Evolutionary conservation across 2,113 vertebrate species (phyloP).

Genomic region (Lichenostomus cassidix): DNA sequence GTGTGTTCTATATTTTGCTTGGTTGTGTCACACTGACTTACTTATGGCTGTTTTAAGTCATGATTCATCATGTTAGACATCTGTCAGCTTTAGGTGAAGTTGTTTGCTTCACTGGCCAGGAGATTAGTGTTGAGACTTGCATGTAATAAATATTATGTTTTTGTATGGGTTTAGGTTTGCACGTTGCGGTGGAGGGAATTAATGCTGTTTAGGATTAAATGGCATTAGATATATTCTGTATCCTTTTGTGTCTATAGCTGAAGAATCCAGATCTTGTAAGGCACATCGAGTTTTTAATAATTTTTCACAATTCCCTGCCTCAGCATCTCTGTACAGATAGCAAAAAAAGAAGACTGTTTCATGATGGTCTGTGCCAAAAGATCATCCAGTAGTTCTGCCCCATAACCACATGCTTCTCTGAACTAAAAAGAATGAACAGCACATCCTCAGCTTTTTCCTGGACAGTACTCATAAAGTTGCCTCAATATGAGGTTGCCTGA

Average conservation of each 20-base stretch:
- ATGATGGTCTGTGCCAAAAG: background rate
- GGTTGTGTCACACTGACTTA: background rate
- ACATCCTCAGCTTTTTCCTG: background rate
- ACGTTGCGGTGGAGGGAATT: background rate
- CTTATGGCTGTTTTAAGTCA: background rate
- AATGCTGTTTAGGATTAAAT: background rate
- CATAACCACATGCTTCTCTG: background rate
- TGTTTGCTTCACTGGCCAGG: background rate
- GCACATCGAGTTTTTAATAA: background rate
- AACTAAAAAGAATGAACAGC: background rate
- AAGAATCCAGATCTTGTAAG: background rate
- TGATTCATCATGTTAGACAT: background rate
- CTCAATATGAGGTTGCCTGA: background rate
- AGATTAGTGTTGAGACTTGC: background rate
- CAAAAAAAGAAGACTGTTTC: background rate
- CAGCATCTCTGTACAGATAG: background rate
- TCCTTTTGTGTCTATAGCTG: background rate
- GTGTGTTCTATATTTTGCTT: background rate
- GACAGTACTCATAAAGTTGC: background rate
- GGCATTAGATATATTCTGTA: background rate
- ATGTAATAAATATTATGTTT: background rate
- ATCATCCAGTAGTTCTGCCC: background rate
- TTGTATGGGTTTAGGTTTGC: background rate
- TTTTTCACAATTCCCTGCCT: background rate
- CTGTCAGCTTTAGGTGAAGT: background rate